phyloP scores from a whole-genome alignment of 2,888 invertebrate species.

The Pristionchus fissidentatus region DNA sequence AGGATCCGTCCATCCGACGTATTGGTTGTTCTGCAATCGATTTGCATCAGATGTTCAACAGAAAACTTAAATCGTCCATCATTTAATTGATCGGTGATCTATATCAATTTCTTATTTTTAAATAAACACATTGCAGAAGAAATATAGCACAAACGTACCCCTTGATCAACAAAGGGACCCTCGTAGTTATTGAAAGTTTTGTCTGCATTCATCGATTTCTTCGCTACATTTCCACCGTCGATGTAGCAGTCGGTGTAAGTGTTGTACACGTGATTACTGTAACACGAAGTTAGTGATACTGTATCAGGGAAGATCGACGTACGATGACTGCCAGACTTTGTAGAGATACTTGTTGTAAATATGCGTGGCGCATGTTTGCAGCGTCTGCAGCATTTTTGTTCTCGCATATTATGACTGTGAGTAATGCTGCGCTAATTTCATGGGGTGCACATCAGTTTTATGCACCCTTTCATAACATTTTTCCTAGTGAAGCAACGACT shows the following conservation, averaged over 20 bases:
- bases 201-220: neutral
- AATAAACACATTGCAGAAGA: neutral
- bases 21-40: constrained; percentile 53
- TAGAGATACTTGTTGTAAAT: constrained; percentile 3
- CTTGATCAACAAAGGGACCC: constrained; percentile 63
- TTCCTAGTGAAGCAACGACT: no score
- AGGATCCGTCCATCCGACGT: constrained; percentile 63
- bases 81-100: neutral
- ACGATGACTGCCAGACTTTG: neutral
- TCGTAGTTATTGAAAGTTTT: constrained; percentile 54
- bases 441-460: no score
- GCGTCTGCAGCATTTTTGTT: neutral
- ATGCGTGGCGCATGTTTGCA: neutral
- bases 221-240: neutral
- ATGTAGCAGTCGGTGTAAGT: constrained; percentile 64
- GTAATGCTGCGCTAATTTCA: no score
- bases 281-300: no score
- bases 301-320: no score
- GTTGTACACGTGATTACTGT: constrained; percentile 66
- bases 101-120: neutral
- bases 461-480: no score
- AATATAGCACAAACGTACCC: constrained; percentile 47
- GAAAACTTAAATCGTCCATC: no score
- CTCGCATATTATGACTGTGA: neutral
- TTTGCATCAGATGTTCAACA: neutral